Conservation (phyloP, 2,113 vertebrate genomes). For the Jaculus jaculus region DNA sequence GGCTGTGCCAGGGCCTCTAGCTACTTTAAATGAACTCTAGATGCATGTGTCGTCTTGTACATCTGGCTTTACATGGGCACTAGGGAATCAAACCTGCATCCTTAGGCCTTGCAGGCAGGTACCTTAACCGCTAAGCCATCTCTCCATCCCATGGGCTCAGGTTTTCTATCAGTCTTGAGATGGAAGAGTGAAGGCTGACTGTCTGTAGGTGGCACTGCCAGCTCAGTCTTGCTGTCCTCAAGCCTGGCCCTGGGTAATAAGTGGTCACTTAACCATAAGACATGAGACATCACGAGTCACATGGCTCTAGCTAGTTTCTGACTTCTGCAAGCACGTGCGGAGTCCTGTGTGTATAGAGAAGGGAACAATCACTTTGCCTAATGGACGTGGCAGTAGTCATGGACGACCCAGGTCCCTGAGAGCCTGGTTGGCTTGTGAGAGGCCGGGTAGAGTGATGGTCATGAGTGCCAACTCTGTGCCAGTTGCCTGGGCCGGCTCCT, state of each 20-base stretch:
- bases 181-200: constrained; percentile 21
- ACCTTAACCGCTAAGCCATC: no score
- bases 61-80: no score
- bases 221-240: background rate
- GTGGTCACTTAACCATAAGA: background rate
- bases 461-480: background rate
- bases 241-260: background rate
- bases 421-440: background rate
- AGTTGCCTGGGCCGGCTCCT: background rate
- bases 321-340: background rate
- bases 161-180: no score
- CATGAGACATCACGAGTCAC: background rate
- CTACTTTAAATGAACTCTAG: no score
- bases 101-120: no score
- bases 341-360: background rate
- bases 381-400: background rate
- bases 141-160: no score
- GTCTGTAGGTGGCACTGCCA: constrained; percentile 77
- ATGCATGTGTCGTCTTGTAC: no score
- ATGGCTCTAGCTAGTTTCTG: background rate
- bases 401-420: background rate
- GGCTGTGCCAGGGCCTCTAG: no score
- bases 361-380: background rate
- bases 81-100: no score
- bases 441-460: background rate